phyloP scores from a whole-genome alignment of 2,888 invertebrate species.

The Trichogramma dendrolimi region DNA sequence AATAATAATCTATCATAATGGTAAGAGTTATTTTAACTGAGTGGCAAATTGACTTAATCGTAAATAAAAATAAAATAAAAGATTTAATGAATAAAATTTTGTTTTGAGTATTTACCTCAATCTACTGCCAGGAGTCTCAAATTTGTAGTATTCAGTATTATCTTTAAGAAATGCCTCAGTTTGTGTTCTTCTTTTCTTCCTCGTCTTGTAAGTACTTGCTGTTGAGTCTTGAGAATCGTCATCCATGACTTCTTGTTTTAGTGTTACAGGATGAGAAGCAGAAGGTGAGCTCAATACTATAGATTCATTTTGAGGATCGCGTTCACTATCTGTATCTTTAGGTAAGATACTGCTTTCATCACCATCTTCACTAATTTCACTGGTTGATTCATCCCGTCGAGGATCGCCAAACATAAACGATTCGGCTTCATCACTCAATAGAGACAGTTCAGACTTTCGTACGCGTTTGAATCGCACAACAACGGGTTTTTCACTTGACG shows the following conservation, averaged over 20 bases:
- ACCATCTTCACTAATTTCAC: conserved; percentile 58
- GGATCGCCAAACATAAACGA: conserved; percentile 77
- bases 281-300: conserved; percentile 32
- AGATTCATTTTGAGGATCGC: conserved; percentile 29
- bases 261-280: conserved; percentile 22
- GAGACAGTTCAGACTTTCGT: conserved; percentile 68
- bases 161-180: conserved; percentile 59
- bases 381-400: conserved; percentile 62
- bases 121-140: conserved; percentile 52
- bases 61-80: background rate
- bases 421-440: conserved; percentile 79
- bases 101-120: conserved; percentile 41
- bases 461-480: conserved; percentile 75
- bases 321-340: conserved; percentile 46
- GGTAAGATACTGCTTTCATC: conserved; percentile 45
- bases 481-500: conserved; percentile 54
- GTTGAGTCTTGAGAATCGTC: conserved; percentile 47
- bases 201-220: conserved; percentile 37
- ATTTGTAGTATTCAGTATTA: conserved; percentile 60
- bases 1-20: background rate
- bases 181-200: conserved; percentile 55
- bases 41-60: background rate
- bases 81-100: background rate
- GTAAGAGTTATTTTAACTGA: background rate
- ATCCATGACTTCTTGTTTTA: conserved; percentile 41